Evolutionary conservation across 2,113 vertebrate genomes (phyloP).

Genomic region (Polypterus bichir): DNA sequence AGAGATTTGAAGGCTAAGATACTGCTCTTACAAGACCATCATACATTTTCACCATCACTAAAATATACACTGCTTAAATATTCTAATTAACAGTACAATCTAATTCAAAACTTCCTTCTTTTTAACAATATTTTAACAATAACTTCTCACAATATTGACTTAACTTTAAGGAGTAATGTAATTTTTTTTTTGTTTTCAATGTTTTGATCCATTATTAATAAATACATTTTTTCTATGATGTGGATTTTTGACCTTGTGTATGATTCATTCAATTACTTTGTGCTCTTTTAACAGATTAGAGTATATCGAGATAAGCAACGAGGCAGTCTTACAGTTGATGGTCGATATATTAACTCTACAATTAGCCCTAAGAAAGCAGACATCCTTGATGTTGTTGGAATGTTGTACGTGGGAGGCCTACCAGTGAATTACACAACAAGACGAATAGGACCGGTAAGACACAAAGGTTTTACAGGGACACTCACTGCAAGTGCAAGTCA

Average conservation of each 20-base stretch:
- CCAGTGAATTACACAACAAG: slow-evolving; percentile 81
- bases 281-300: slow-evolving; percentile 51
- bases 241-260: too few species aligned
- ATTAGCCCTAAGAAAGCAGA: slow-evolving; percentile 81
- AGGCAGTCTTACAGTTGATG: slow-evolving; percentile 64
- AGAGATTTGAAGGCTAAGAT: too few species aligned
- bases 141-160: too few species aligned
- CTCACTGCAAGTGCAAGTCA: too few species aligned
- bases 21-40: too few species aligned
- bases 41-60: too few species aligned
- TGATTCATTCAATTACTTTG: too few species aligned
- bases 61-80: too few species aligned
- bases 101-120: too few species aligned
- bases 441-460: slow-evolving; percentile 80
- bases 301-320: slow-evolving; percentile 67
- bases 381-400: slow-evolving; percentile 85
- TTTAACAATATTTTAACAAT: too few species aligned
- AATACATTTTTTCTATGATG: too few species aligned
- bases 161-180: background rate
- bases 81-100: too few species aligned
- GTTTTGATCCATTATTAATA: background rate
- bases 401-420: slow-evolving; percentile 79
- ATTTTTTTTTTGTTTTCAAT: background rate
- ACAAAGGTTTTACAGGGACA: slow-evolving; percentile 1
- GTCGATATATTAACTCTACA: slow-evolving; percentile 53